Evolutionary conservation across 2,113 vertebrate genomes (phyloP), one percentile per base, ranked within the genome.

Genomic region (Trogon melanurus): DNA sequence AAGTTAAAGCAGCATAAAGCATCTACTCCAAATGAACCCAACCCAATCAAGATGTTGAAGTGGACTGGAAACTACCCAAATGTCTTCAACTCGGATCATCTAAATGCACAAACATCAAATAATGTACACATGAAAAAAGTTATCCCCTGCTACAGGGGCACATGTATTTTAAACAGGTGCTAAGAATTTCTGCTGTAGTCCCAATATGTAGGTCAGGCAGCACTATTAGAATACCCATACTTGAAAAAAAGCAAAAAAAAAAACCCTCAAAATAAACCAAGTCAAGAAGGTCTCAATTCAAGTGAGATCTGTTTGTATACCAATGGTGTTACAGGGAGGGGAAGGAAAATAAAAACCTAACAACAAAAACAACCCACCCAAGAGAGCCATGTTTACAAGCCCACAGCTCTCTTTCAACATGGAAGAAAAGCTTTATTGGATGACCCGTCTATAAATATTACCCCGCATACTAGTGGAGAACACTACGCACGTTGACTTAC

Each of bases 151-250:
- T 16, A 8, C 1, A 13, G 6, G 3, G 34, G 23, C 16, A 16
- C 9, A 10, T 0, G 0, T 13, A 6, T 25, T 88, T 82, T 18
- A 6, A 75, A 64, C 5, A 21, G 30, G 1, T 61, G 36, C 36
- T 62, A 57, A 51, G 22, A 56, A 89, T 30, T 29, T 25, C 65
- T 53, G 32, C 34, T 38, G 16, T 7, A 22, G n/a, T 7, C 53
- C 38, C 53, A n/a, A 4, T 7, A 38, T 0, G 3, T 32, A 47
- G 29, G 27, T 34, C 19, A 82, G 16, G 10, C 78, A 27, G 32
- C 16, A 66, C 54, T 25, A 50, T 1, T 16, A 11, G 19, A 48
- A 5, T 20, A 66, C 13, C 60, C 5, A 29, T 14, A 29, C 21
- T 41, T 25, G 1, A 38, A 23, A 60, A 48, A 23, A 34, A 61